A percentile compares a stretch with the other conserved stretches of the same genome.
phyloP scores from a whole-genome alignment of 1,140 invertebrate species.

The Armadillidium nasatum region DNA sequence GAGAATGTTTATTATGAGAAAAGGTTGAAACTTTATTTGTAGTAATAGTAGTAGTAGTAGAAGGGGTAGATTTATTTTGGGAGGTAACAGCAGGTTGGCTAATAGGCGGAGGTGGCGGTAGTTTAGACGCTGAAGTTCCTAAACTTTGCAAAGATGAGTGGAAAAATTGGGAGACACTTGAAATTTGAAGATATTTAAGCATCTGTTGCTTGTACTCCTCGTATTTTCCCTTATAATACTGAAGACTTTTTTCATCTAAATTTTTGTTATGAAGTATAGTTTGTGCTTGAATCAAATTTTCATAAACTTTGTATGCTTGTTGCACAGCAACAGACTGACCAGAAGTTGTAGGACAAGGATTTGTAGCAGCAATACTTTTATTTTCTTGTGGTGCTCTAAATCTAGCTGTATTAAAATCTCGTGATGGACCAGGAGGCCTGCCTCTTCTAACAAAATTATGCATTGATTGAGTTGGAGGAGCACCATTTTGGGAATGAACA shows the following conservation, averaged over 20 bases:
- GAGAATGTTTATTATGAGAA: neutral
- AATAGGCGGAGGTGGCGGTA: slow-evolving; percentile 29
- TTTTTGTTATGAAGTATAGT: slow-evolving; percentile 31
- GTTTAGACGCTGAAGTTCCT: slow-evolving; percentile 34
- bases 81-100: neutral
- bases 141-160: slow-evolving; percentile 33
- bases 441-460: slow-evolving; percentile 26
- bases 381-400: neutral
- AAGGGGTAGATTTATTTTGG: neutral
- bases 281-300: slow-evolving; percentile 34
- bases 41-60: too few relatives aligned
- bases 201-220: slow-evolving; percentile 33
- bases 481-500: neutral
- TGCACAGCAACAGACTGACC: slow-evolving; percentile 30
- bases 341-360: neutral
- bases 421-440: slow-evolving; percentile 14
- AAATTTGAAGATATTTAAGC: slow-evolving; percentile 36
- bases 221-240: slow-evolving; percentile 30
- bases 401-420: neutral
- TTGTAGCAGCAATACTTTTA: neutral
- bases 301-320: slow-evolving; percentile 42
- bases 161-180: slow-evolving; percentile 41
- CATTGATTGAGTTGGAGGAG: slow-evolving; percentile 19
- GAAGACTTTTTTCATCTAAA: slow-evolving; percentile 23
- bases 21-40: too few relatives aligned